A percentile compares a stretch with the other conserved stretches of the same genome.
phyloP scores from a whole-genome alignment of 2,888 invertebrate species.

The Acanthosepion lycidas region DNA sequence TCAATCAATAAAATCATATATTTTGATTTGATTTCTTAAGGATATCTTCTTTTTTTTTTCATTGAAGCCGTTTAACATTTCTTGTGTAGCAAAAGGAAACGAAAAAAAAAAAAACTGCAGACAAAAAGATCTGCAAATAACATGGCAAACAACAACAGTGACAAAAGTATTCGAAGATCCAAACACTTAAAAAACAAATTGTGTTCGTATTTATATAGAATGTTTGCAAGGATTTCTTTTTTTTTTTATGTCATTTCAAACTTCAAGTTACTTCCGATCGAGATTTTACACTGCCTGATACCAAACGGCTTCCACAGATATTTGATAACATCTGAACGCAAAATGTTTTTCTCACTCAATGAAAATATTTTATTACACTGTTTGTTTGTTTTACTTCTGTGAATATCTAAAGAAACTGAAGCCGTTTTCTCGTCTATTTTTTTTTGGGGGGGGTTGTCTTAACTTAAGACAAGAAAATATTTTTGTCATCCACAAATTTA shows the following conservation, averaged over 20 bases:
- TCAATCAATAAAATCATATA: too few species aligned
- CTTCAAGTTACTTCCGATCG: not conserved
- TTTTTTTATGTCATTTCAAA: not conserved
- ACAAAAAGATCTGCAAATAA: too few species aligned
- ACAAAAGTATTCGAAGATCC: too few species aligned
- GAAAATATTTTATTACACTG: not conserved
- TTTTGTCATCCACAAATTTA: not conserved
- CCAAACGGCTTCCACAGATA: not conserved
- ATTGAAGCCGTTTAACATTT: too few species aligned
- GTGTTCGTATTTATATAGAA: too few species aligned
- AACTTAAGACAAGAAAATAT: not conserved
- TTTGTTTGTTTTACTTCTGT: not conserved
- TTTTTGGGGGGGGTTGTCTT: not conserved
- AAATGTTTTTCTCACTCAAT: not conserved
- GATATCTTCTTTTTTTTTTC: too few species aligned
- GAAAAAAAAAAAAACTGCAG: too few species aligned
- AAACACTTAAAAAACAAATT: too few species aligned
- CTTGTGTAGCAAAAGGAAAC: too few species aligned
- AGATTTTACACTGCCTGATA: not conserved
- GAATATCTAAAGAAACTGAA: not conserved
- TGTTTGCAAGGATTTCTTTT: too few species aligned
- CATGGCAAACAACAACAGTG: too few species aligned
- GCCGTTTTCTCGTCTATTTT: not conserved
- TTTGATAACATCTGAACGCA: not conserved
- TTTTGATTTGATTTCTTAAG: too few species aligned